phyloP scores from a whole-genome alignment of 2,888 invertebrate species.

The Melanchra persicariae region DNA sequence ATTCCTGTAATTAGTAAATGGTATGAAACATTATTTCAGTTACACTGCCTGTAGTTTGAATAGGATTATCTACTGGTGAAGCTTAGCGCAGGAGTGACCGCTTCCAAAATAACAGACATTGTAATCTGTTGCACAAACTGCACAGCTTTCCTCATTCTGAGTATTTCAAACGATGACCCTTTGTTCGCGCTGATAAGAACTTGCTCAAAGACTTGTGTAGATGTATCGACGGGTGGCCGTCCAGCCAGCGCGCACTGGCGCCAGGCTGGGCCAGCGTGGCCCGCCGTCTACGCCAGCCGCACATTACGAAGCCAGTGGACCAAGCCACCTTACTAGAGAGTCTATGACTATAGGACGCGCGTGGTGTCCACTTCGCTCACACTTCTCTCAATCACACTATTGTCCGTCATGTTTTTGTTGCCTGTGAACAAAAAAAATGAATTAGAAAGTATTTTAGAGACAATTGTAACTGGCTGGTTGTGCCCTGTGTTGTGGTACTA shows the following conservation, averaged over 20 bases:
- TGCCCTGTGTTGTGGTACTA: no score
- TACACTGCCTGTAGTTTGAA: neutral
- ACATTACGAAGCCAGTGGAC: slow-evolving; percentile 68
- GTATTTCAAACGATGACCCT: slow-evolving; percentile 53
- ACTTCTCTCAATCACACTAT: slow-evolving; percentile 82
- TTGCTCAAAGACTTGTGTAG: slow-evolving; percentile 36
- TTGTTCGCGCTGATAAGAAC: slow-evolving; percentile 39
- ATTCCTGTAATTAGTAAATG: slow-evolving; percentile 10
- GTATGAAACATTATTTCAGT: neutral
- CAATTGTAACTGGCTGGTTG: no score
- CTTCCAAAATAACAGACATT: slow-evolving; percentile 10
- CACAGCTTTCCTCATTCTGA: slow-evolving; percentile 33
- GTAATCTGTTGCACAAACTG: slow-evolving; percentile 2
- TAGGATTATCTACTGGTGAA: slow-evolving; percentile 12
- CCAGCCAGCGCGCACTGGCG: slow-evolving; percentile 27
- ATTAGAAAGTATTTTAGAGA: slow-evolving; percentile 4
- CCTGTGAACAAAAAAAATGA: slow-evolving; percentile 74
- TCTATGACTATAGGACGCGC: slow-evolving; percentile 83
- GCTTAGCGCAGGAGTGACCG: slow-evolving; percentile 20
- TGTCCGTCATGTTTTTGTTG: slow-evolving; percentile 86
- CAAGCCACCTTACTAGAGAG: slow-evolving; percentile 71
- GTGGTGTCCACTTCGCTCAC: slow-evolving; percentile 75
- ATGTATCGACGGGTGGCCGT: slow-evolving; percentile 25
- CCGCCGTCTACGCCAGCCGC: slow-evolving; percentile 47
- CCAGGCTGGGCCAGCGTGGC: slow-evolving; percentile 26